These are phyloP conservation scores for Mionectes macconnelli DNA, from an alignment of 2,113 vertebrate genomes.

Conservation along the genomic window DNA sequence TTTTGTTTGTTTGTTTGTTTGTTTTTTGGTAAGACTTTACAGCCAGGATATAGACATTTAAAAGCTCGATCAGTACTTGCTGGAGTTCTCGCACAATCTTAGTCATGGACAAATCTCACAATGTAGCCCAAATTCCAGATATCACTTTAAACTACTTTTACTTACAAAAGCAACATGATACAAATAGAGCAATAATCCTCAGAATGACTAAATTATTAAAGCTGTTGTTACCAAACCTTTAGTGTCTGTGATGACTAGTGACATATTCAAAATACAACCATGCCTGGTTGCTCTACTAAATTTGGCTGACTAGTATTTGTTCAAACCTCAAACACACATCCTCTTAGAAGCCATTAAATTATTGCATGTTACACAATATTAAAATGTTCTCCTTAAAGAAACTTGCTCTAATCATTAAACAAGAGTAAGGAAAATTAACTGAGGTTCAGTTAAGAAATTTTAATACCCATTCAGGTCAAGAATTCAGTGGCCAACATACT, in stretches of 20 bases:
- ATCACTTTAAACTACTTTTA: not conserved
- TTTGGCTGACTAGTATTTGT: not conserved
- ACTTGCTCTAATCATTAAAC: slow-evolving; percentile 15
- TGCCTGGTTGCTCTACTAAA: slow-evolving; percentile 7
- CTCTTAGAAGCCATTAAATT: slow-evolving; percentile 14
- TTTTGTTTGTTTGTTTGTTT: not conserved
- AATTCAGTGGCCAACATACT: not conserved
- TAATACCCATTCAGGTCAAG: not conserved
- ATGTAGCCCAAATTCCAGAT: not conserved
- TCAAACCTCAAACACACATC: slow-evolving; percentile 7
- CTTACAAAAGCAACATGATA: not conserved
- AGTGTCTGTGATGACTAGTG: not conserved
- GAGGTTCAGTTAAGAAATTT: slow-evolving; percentile 25
- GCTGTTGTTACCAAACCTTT: slow-evolving; percentile 18
- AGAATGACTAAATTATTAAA: slow-evolving; percentile 40
- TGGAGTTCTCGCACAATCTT: not conserved
- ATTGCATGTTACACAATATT: not conserved
- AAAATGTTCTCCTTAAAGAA: slow-evolving; percentile 32
- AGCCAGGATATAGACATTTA: not conserved
- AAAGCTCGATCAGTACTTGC: not conserved
- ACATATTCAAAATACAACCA: slow-evolving; percentile 24
- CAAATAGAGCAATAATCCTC: not conserved
- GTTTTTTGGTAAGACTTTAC: not conserved
- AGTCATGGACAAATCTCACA: not conserved
- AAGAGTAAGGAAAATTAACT: slow-evolving; percentile 28